These are phyloP conservation scores for Ectemnius lituratus DNA, from an alignment of 2,888 invertebrate genomes.

Conservation along the genomic window DNA sequence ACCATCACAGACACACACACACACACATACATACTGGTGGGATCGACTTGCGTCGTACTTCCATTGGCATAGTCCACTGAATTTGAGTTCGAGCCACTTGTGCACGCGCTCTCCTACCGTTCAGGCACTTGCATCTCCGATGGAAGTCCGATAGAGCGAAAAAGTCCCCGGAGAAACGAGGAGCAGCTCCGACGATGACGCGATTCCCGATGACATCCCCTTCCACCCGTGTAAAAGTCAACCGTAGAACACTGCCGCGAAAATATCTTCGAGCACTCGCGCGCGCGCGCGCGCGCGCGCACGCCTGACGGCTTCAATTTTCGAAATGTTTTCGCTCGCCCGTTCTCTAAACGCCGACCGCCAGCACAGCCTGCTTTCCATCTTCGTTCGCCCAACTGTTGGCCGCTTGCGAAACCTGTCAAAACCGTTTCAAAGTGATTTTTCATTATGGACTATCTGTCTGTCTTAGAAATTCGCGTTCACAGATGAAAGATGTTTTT, in stretches of 20 bases:
- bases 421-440: background rate
- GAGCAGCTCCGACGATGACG: background rate
- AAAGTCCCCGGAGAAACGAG: background rate
- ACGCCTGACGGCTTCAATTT: conserved; percentile 1
- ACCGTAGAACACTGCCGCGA: background rate
- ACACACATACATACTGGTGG: too few relatives aligned
- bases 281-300: background rate
- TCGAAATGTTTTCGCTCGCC: background rate
- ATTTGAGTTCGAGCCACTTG: background rate
- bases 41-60: conserved; percentile 7
- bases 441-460: background rate
- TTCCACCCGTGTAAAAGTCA: background rate
- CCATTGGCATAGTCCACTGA: conserved; percentile 13
- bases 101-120: too few relatives aligned
- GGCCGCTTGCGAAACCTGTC: background rate
- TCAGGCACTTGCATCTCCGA: too few relatives aligned
- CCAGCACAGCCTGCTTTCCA: too few relatives aligned
- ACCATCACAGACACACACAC: conserved; percentile 3
- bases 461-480: too few relatives aligned
- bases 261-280: background rate
- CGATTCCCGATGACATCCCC: background rate
- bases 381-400: too few relatives aligned
- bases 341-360: background rate
- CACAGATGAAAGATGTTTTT: too few relatives aligned
- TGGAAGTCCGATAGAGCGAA: background rate